phyloP scores from a whole-genome alignment of 2,113 vertebrate species.

The Himantopus leucocephalus region DNA sequence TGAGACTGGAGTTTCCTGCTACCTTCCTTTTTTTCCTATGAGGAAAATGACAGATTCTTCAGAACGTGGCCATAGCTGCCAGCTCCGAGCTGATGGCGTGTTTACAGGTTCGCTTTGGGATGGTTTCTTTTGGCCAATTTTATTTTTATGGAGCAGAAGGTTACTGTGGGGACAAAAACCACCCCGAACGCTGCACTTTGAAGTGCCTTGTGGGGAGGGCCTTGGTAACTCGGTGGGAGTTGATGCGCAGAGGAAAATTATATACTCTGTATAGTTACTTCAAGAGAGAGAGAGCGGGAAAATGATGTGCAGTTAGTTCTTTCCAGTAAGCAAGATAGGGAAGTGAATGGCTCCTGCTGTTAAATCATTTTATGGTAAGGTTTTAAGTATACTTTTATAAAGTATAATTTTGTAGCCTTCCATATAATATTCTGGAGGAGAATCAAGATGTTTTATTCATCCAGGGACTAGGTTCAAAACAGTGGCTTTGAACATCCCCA shows the following conservation, averaged over 20 bases:
- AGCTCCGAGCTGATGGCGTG: not conserved
- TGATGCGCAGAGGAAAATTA: not conserved
- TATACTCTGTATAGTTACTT: not conserved
- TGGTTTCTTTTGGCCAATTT: not conserved
- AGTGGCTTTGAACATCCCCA: not conserved
- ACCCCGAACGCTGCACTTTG: not conserved
- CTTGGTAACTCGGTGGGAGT: not conserved
- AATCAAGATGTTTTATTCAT: not conserved
- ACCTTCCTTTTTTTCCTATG: not conserved
- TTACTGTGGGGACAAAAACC: not conserved
- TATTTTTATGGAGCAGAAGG: not conserved
- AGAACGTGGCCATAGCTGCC: not conserved
- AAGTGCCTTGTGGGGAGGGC: not conserved
- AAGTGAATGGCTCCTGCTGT: not conserved
- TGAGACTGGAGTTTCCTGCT: not conserved
- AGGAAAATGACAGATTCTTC: not conserved
- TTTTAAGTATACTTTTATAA: not conserved
- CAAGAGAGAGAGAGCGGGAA: not conserved
- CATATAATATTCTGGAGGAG: not conserved
- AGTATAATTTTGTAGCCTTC: not conserved
- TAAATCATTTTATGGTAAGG: not conserved
- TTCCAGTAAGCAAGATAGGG: not conserved
- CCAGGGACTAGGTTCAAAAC: not conserved
- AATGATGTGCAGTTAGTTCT: not conserved
- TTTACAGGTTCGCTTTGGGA: not conserved